These are phyloP conservation scores for Sylvilagus bachmani DNA, from an alignment of 2,113 vertebrate genomes.

Conservation along the genomic window DNA sequence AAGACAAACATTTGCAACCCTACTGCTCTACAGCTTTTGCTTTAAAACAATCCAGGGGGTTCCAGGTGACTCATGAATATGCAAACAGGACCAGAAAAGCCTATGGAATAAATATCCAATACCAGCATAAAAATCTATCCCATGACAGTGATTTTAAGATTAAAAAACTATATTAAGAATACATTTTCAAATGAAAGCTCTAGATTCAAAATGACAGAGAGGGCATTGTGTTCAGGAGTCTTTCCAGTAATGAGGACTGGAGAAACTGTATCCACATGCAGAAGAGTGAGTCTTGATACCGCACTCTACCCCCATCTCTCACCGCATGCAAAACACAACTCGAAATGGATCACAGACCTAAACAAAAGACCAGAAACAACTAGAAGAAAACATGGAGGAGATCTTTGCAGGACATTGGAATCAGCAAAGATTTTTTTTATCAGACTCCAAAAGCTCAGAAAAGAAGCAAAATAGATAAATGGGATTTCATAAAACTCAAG, in stretches of 20 bases:
- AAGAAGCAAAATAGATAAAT: too few relatives aligned
- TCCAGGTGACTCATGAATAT: slow-evolving; percentile 38
- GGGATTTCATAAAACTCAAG: too few relatives aligned
- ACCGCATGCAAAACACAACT: too few relatives aligned
- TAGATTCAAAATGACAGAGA: slow-evolving; percentile 2
- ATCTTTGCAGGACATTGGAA: too few relatives aligned
- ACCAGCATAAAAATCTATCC: background rate
- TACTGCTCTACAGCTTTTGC: slow-evolving; percentile 25
- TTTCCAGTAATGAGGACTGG: background rate
- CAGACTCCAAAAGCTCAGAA: too few relatives aligned
- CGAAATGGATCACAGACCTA: too few relatives aligned
- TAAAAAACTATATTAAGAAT: background rate
- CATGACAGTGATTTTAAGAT: background rate
- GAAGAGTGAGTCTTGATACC: too few relatives aligned
- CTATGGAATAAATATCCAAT: slow-evolving; percentile 29
- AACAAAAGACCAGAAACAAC: too few relatives aligned
- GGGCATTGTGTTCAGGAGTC: background rate
- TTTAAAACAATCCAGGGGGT: slow-evolving; percentile 54
- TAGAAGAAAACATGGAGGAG: too few relatives aligned
- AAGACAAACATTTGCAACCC: slow-evolving; percentile 21
- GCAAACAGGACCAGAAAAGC: background rate
- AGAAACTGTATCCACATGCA: background rate
- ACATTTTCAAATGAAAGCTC: background rate
- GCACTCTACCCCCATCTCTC: too few relatives aligned
- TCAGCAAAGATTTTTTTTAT: too few relatives aligned